Conservation (phyloP, 2,113 vertebrate genomes). For the Poeciliopsis turrubarensis region DNA sequence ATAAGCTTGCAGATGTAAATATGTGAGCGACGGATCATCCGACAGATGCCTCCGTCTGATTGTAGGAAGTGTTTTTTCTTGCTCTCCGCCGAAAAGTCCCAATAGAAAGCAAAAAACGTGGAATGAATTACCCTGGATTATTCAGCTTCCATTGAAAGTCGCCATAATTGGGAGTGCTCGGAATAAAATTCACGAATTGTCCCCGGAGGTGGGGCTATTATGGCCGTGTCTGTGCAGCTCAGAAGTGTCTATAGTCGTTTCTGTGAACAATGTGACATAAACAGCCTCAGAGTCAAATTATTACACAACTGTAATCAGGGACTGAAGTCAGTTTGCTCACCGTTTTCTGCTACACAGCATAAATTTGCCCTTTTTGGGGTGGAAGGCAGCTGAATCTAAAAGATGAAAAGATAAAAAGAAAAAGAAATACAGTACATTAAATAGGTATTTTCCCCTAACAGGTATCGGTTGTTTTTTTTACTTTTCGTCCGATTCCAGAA, state of each 20-base stretch:
- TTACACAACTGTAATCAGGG: conserved; percentile 60
- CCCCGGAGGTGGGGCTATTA: conserved; percentile 60
- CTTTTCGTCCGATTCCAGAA: not conserved
- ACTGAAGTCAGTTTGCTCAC: conserved; percentile 47
- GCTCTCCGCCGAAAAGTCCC: conserved; percentile 31
- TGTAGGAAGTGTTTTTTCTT: conserved; percentile 43
- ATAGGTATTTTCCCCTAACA: not conserved
- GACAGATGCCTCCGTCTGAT: conserved; percentile 62
- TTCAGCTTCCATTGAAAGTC: conserved; percentile 57
- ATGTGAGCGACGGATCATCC: conserved; percentile 57
- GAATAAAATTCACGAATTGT: conserved; percentile 54
- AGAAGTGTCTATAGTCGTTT: conserved; percentile 69
- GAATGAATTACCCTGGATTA: conserved; percentile 48
- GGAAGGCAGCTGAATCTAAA: not conserved
- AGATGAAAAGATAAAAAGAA: not conserved
- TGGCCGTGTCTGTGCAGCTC: conserved; percentile 61
- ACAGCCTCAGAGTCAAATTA: conserved; percentile 59
- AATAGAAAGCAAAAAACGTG: conserved; percentile 14
- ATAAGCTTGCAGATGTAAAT: conserved; percentile 42
- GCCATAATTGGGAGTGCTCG: conserved; percentile 63
- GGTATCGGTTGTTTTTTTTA: not conserved
- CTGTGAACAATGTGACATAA: conserved; percentile 63
- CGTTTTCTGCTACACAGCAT: conserved; percentile 22
- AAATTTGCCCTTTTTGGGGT: conserved; percentile 11
- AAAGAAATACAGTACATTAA: not conserved